These are phyloP conservation scores for Mantis religiosa DNA, from an alignment of 2,888 invertebrate species.

Conservation along the genomic window DNA sequence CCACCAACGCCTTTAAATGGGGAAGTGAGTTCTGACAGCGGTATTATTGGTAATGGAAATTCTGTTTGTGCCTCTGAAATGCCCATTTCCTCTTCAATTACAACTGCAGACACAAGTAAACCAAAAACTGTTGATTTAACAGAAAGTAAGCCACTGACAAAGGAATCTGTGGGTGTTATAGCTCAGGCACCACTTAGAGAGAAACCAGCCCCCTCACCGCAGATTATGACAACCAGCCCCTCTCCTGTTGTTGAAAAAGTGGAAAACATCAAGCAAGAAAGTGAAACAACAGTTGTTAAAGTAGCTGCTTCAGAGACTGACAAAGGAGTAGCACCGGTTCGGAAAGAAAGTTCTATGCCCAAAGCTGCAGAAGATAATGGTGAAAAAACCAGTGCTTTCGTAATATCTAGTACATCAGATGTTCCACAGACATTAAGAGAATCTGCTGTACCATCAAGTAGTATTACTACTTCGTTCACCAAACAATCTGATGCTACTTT, in stretches of 20 bases:
- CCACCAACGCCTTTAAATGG: constrained; percentile 44
- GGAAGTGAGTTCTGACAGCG: constrained; percentile 44
- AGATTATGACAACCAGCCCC: not conserved
- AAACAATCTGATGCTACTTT: constrained; percentile 4
- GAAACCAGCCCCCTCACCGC: not conserved
- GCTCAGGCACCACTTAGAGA: constrained; percentile 23
- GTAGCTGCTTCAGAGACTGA: not conserved
- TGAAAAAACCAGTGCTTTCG: not conserved
- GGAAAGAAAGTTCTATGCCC: not conserved
- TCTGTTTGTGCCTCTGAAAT: constrained; percentile 38
- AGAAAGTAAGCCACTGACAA: not conserved
- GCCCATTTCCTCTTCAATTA: not conserved
- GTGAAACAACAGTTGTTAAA: not conserved
- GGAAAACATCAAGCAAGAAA: not conserved
- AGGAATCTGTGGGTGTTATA: constrained; percentile 24
- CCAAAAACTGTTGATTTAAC: not conserved
- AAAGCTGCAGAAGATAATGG: not conserved
- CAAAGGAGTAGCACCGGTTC: not conserved
- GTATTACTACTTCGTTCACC: not conserved
- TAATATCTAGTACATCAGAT: constrained; percentile 6
- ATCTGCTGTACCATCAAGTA: not conserved
- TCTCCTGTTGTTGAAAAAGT: not conserved
- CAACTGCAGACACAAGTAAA: not conserved
- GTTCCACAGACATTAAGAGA: not conserved
- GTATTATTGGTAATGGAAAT: constrained; percentile 41